Evolutionary conservation across 2,113 vertebrate species (phyloP).

Genomic region (Hippotragus niger): DNA sequence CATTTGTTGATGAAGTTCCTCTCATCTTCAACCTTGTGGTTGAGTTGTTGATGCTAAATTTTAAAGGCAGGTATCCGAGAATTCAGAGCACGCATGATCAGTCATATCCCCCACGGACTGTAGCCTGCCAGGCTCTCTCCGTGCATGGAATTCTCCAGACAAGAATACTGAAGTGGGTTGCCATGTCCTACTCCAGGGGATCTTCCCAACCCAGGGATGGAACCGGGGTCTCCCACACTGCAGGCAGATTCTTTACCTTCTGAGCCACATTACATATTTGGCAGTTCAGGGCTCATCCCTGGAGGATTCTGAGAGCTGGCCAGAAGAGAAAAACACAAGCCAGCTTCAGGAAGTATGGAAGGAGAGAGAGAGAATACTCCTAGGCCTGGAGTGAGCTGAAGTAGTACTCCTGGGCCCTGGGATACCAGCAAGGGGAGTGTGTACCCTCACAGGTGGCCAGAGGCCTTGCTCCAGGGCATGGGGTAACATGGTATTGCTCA

Average conservation of each 20-base stretch:
- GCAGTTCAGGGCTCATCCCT: neutral
- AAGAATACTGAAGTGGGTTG: neutral
- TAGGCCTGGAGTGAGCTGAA: neutral
- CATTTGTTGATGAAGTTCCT: neutral
- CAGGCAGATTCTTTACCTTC: neutral
- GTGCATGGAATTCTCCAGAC: neutral
- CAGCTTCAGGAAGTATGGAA: neutral
- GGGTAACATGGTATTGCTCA: neutral
- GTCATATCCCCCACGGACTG: neutral
- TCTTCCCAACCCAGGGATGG: neutral
- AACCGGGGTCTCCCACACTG: neutral
- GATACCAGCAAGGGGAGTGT: neutral
- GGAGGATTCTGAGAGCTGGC: neutral
- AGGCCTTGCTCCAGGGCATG: neutral
- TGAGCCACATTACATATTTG: neutral
- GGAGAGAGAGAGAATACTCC: neutral
- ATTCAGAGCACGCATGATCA: neutral
- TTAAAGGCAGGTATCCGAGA: neutral
- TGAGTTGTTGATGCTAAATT: neutral
- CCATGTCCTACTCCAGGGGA: neutral
- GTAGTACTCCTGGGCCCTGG: neutral
- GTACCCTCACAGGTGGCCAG: neutral
- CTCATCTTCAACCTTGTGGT: neutral
- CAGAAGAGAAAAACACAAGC: neutral
- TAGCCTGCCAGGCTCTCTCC: neutral